phyloP scores from a whole-genome alignment of 2,113 vertebrate species.

The Microtus richardsoni region DNA sequence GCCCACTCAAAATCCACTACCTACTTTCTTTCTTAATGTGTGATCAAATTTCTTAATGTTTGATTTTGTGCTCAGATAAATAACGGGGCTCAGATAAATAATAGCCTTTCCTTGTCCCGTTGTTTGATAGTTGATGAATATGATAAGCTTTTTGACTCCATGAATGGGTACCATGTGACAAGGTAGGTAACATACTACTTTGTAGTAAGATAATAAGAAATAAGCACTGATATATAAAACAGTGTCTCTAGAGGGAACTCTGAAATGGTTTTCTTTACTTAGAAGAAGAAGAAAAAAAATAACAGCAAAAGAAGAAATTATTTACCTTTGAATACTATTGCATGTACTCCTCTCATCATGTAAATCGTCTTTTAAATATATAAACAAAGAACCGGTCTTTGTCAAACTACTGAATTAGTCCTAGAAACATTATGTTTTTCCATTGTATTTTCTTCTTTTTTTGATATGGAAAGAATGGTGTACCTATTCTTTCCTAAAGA shows the following conservation, averaged over 20 bases:
- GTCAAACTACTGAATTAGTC: background rate
- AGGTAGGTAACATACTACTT: background rate
- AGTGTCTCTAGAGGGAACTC: background rate
- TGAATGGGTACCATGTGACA: background rate
- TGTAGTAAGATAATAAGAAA: background rate
- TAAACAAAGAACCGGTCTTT: background rate
- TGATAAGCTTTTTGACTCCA: background rate
- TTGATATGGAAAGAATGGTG: background rate
- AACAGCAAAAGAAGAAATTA: background rate
- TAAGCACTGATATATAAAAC: background rate
- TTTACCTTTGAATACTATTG: background rate
- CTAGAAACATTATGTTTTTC: too few relatives aligned
- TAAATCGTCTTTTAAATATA: background rate
- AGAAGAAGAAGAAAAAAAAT: background rate
- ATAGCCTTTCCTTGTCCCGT: background rate
- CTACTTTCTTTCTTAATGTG: background rate
- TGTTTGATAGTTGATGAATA: background rate
- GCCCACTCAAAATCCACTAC: background rate
- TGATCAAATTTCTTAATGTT: background rate
- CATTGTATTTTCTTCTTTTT: too few relatives aligned
- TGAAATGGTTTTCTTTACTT: conserved; percentile 9
- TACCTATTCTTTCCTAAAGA: background rate
- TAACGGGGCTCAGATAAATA: background rate
- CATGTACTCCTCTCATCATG: background rate
- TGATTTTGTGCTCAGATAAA: background rate